Evolutionary conservation across 2,113 vertebrate species (phyloP), one percentile per base, ranked within the genome.

Genomic region (Neolamprologus cancellatus): DNA sequence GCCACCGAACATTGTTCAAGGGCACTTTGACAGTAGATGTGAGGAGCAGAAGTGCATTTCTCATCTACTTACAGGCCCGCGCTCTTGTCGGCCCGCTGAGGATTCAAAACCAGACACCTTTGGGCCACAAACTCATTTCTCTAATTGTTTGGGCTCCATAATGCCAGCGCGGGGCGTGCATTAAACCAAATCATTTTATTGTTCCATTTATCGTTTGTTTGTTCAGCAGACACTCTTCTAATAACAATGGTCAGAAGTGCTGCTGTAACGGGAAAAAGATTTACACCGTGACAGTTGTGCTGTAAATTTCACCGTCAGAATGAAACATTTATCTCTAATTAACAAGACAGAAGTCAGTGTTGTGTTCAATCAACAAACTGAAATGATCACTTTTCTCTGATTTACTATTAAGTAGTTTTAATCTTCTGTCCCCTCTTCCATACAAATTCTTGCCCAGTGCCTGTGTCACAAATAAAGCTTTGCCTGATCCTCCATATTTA

Each of bases 1-100:
- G 94, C 93, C 86, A 88, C 89, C 39, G 87, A 93, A 95, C 90
- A 92, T 93, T 94, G 93, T 95, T 94, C 94, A 94, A 95, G 93
- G 94, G 93, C 93, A 95, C 91, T 93, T 92, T 93, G 92, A 93
- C 94, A 89, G 90, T 90, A 78, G 91, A 93, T 93, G 88, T 86
- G 92, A 94, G 91, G 89, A 92, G 69, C 54, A 92, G 88, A 91
- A 88, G 84, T 87, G 92, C 79, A 79, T 91, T 92, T 94, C 92
- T 94, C 91, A 91, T 94, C 92, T 85, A 83, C 88, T 92, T 90
- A 84, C 79, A 61, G 87, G 86, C 84, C 76, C 2, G 23, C 10
- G 78, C 88, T 90, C 59, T 66, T 83, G 82, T 87, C 81, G 6
- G 83, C 76, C 87, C 83, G 7, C 48, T 14, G 83, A 84, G 83